A percentile compares a stretch with the other conserved stretches of the same genome.
Evolutionary conservation across 2,797 vertebrate species (phyloP).

Genomic region (Percopsis omiscomaycus): DNA sequence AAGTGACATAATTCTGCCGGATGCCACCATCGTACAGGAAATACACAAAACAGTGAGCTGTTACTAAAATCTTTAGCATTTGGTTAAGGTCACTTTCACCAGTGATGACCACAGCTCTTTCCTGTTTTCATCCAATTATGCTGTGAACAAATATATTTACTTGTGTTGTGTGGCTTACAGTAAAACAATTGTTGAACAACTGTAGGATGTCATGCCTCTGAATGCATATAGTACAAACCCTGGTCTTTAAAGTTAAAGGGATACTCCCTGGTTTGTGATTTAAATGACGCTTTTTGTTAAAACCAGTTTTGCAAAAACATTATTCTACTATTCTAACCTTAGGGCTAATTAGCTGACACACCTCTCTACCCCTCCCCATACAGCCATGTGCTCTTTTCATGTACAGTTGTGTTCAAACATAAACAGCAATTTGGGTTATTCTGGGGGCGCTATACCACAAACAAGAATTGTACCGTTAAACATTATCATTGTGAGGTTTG

Average conservation of each 20-base stretch:
- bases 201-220: slow-evolving; percentile 5
- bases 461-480: too few species aligned
- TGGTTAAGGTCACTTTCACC: slow-evolving; percentile 8
- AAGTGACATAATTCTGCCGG: slow-evolving; percentile 7
- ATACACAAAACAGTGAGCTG: slow-evolving; percentile 5
- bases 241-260: background rate
- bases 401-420: slow-evolving; percentile 1
- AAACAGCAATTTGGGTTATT: too few species aligned
- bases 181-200: slow-evolving; percentile 10
- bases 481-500: too few species aligned
- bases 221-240: background rate
- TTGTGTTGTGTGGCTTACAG: slow-evolving; percentile 15
- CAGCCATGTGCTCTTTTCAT: background rate
- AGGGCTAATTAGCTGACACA: too few species aligned
- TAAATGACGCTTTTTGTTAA: slow-evolving; percentile 8
- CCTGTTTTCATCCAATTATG: slow-evolving; percentile 4
- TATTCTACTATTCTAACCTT: too few species aligned
- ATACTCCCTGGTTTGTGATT: slow-evolving; percentile 3
- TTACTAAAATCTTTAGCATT: background rate
- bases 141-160: background rate
- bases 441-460: too few species aligned
- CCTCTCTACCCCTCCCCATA: background rate
- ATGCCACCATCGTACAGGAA: slow-evolving; percentile 10
- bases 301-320: too few species aligned
- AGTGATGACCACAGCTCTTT: background rate